Evolutionary conservation across 2,113 vertebrate species (phyloP), one percentile per base, ranked within the genome.

Genomic region (Ardeotis arabs): DNA sequence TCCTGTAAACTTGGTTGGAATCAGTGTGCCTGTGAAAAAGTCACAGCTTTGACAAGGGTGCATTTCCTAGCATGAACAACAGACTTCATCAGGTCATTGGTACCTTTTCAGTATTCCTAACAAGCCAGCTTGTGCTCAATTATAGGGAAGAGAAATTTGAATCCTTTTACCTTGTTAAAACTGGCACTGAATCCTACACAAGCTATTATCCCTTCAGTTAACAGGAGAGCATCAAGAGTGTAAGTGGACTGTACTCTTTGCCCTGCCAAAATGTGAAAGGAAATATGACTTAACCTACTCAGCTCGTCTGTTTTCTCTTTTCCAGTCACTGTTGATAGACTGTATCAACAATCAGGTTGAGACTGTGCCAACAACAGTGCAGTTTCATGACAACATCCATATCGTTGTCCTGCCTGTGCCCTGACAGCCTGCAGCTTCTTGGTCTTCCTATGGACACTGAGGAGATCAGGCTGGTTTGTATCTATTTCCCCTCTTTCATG

Each of bases 11-110:
- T 49, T 66, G 18, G 19, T 29, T 74, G 58, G 23, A 59, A 72
- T 60, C 0, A 0, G 14, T 68, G 25, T 9, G 13, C 16, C 9
- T 0, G 1, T 78, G 10, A 44, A 25, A 52, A 68, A 56, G 35
- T 68, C 24, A 12, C 19, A 45, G 7, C 25, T 79, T 66, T 62
- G 49, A 77, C 16, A 58, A 58, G 13, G 10, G 24, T 76, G 12
- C 12, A 15, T 45, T 85, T 79, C 44, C 24, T 35, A 22, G 21
- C 33, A 44, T 0, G 0, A 69, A 16, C 3, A 29, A 37, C 0
- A 1, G 28, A 25, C 15, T 84, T 82, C 25, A 39, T 55, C 33
- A 22, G n/a, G 7, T 29, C 45, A 29, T 45, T 62, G 50, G 14
- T 69, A 49, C 27, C 85, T 87, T 59, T 67, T 84, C 59, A 66